Percentiles rank a stretch among this genome's conserved stretches.
These are phyloP conservation scores for Sussaba pulchella DNA, from an alignment of 2,888 invertebrate genomes.

Conservation along the genomic window DNA sequence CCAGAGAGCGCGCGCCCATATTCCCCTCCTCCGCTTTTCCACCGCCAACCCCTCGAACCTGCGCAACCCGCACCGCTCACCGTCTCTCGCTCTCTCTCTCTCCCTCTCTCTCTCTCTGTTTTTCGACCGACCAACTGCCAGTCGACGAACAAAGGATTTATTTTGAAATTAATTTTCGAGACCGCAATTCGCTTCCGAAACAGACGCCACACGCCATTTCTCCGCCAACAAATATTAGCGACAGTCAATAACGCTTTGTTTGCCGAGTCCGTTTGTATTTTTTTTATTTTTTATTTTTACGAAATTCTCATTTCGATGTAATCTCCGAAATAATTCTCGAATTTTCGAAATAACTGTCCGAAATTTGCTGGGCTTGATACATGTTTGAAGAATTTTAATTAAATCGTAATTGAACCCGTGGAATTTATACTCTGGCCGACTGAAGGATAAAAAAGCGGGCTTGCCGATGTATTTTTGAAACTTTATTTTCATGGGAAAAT, in stretches of 20 bases:
- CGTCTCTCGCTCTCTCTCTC: neutral
- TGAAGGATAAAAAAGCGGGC: too few relatives aligned
- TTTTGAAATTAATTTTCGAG: constrained; percentile 63
- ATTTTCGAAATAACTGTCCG: too few relatives aligned
- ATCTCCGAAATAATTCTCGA: too few relatives aligned
- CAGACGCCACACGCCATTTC: constrained; percentile 25
- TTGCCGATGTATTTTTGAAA: too few relatives aligned
- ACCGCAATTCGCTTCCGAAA: constrained; percentile 41
- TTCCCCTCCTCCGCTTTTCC: constrained; percentile 19
- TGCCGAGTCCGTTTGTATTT: too few relatives aligned
- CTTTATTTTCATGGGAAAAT: too few relatives aligned
- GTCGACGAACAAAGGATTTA: constrained; percentile 59
- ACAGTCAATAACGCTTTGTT: neutral
- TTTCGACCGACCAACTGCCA: constrained; percentile 14
- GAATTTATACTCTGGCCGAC: too few relatives aligned
- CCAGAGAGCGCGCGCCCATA: constrained; percentile 37
- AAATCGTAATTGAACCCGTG: too few relatives aligned
- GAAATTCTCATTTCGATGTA: too few relatives aligned
- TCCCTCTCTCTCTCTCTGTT: neutral
- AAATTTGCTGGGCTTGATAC: too few relatives aligned
- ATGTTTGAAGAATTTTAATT: too few relatives aligned
- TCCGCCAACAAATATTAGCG: neutral
- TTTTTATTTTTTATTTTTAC: too few relatives aligned
- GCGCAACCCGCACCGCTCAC: constrained; percentile 5
- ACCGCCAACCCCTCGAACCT: neutral